Percentiles rank a stretch among this genome's conserved stretches.
Conservation (phyloP, 2,113 vertebrate species). For the Eulacestoma nigropectus region DNA sequence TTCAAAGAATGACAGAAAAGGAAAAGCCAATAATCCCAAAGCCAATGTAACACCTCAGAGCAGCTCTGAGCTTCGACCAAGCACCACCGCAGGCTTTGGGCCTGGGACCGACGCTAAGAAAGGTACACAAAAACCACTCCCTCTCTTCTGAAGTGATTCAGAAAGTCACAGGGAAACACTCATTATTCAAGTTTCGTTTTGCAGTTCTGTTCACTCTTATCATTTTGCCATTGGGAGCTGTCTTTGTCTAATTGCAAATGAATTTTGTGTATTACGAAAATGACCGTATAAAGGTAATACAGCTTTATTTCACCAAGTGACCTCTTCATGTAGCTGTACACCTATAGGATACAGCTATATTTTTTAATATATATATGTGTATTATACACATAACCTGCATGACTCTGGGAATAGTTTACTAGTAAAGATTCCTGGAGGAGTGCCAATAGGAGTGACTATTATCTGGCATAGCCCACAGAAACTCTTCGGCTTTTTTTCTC, state of each 20-base stretch:
- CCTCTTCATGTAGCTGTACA: not conserved
- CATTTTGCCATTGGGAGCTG: not conserved
- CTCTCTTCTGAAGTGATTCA: not conserved
- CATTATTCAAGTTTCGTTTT: not conserved
- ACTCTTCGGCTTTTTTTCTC: not conserved
- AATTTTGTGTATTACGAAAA: not conserved
- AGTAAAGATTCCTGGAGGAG: not conserved
- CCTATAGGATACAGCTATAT: not conserved
- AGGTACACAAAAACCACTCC: constrained; percentile 63
- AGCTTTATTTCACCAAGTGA: not conserved
- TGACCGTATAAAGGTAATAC: not conserved
- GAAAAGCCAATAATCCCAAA: constrained; percentile 88
- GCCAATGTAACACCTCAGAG: constrained; percentile 87
- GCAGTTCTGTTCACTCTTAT: not conserved
- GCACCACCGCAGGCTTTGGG: constrained; percentile 75
- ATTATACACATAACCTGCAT: not conserved
- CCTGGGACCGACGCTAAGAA: constrained; percentile 81
- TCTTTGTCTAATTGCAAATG: not conserved
- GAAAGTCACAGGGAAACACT: not conserved
- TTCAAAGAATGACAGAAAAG: constrained; percentile 93
- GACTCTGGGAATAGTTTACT: not conserved
- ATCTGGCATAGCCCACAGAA: not conserved
- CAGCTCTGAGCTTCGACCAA: constrained; percentile 87
- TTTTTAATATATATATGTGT: not conserved
- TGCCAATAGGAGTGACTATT: not conserved